Percentiles rank a stretch among this genome's conserved stretches.
phyloP scores from a whole-genome alignment of 1,140 invertebrate species.

The Whitmania pigra region DNA sequence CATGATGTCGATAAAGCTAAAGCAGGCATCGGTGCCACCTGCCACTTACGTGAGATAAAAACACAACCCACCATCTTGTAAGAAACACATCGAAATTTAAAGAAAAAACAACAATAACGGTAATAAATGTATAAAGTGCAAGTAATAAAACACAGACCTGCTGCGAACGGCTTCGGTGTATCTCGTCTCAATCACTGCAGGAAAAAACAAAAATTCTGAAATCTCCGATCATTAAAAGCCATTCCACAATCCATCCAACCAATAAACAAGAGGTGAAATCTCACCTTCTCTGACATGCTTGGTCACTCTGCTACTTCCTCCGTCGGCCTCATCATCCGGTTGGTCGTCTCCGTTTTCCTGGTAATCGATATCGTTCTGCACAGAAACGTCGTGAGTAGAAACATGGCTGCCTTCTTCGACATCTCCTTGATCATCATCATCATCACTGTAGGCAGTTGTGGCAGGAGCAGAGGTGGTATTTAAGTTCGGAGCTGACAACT shows the following conservation, averaged over 20 bases:
- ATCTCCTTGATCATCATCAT: not conserved
- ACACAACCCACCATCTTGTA: too few species aligned
- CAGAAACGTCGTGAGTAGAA: not conserved
- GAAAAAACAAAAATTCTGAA: not conserved
- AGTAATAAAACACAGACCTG: too few species aligned
- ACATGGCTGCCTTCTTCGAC: not conserved
- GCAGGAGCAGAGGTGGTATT: too few species aligned
- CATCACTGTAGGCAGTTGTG: slow-evolving; percentile 4
- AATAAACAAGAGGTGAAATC: not conserved
- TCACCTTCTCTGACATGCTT: not conserved
- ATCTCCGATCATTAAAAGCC: not conserved
- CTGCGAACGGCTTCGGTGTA: not conserved
- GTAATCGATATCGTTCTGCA: not conserved
- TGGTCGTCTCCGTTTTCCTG: not conserved
- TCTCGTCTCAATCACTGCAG: not conserved
- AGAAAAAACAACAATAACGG: too few species aligned
- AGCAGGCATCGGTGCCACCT: too few species aligned
- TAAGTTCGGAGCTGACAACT: too few species aligned
- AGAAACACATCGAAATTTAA: too few species aligned
- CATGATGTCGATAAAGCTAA: too few species aligned
- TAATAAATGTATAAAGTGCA: too few species aligned
- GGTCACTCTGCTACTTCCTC: not conserved
- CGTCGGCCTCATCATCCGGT: not conserved
- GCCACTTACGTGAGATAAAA: too few species aligned
- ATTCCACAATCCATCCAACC: not conserved